A percentile compares a stretch with the other conserved stretches of the same genome.
Evolutionary conservation across 2,113 vertebrate species (phyloP).

Genomic region (Cephalopholis sonnerati): DNA sequence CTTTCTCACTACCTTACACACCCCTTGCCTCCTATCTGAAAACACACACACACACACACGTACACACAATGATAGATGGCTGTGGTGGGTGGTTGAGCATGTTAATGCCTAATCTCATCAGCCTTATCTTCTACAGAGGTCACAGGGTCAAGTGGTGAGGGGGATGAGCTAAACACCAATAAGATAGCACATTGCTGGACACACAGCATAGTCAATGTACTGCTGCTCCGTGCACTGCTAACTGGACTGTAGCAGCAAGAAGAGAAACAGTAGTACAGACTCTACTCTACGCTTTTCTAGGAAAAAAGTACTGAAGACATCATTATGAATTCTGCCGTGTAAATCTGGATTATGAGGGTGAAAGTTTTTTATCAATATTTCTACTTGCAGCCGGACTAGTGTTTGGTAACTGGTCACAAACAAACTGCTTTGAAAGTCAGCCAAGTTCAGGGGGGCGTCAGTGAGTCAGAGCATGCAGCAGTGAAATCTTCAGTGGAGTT

Average conservation of each 20-base stretch:
- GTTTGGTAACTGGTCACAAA: slow-evolving; percentile 60
- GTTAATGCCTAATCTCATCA: slow-evolving; percentile 86
- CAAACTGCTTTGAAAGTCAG: slow-evolving; percentile 70
- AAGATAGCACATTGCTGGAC: slow-evolving; percentile 71
- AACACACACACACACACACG: slow-evolving; percentile 26
- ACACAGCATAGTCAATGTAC: slow-evolving; percentile 22
- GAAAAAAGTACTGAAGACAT: slow-evolving; percentile 21
- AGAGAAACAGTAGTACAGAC: not conserved
- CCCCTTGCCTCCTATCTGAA: slow-evolving; percentile 40
- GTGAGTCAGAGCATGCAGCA: slow-evolving; percentile 41
- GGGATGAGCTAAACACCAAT: slow-evolving; percentile 81
- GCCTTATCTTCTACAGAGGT: slow-evolving; percentile 83
- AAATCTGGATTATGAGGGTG: slow-evolving; percentile 51
- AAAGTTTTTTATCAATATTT: slow-evolving; percentile 48
- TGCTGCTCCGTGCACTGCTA: slow-evolving; percentile 31
- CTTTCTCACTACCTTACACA: slow-evolving; percentile 6
- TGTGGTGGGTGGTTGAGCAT: slow-evolving; percentile 81
- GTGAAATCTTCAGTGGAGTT: slow-evolving; percentile 70
- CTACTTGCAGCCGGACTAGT: slow-evolving; percentile 25
- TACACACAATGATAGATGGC: slow-evolving; percentile 80
- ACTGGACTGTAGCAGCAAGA: slow-evolving; percentile 19
- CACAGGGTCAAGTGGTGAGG: slow-evolving; percentile 79
- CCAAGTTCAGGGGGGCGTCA: slow-evolving; percentile 69
- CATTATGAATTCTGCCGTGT: slow-evolving; percentile 18
- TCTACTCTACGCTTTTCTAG: slow-evolving; percentile 4